phyloP scores from a whole-genome alignment of 2,113 vertebrate species.

The Phoxinus phoxinus region DNA sequence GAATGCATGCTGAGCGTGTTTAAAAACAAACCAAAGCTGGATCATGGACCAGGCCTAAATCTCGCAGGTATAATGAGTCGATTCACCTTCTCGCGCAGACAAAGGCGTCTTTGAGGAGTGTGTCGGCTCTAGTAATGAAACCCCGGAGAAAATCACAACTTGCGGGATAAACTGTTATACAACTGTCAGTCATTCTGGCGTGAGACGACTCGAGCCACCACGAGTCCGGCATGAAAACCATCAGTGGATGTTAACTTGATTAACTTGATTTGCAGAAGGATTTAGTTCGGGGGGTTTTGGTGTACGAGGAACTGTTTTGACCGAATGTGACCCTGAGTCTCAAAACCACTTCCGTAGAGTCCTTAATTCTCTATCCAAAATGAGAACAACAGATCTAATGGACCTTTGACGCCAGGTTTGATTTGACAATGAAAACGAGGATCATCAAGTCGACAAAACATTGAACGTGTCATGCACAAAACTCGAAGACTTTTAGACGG shows the following conservation, averaged over 20 bases:
- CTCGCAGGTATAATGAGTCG: conserved; percentile 66
- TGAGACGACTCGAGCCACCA: background rate
- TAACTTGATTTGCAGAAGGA: background rate
- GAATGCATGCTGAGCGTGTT: conserved; percentile 66
- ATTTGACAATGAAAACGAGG: background rate
- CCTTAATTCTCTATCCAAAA: background rate
- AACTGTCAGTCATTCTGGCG: conserved; percentile 31
- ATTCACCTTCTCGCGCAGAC: conserved; percentile 70
- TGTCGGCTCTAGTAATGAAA: conserved; percentile 72
- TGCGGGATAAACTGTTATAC: conserved; percentile 56
- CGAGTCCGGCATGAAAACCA: background rate
- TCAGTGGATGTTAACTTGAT: background rate
- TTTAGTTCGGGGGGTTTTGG: background rate
- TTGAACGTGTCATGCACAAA: background rate
- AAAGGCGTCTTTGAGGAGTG: conserved; percentile 79
- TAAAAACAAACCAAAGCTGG: conserved; percentile 67
- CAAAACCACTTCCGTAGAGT: background rate
- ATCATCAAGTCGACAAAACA: background rate
- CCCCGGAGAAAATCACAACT: conserved; percentile 75
- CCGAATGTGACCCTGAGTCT: background rate
- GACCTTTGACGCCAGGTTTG: background rate
- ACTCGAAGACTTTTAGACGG: background rate
- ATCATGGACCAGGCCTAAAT: conserved; percentile 48
- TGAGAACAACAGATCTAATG: background rate
- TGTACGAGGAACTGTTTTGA: background rate